Base-by-base conservation (phyloP, 2,797 vertebrate species). In the Gymnothorax reevesii region DNA sequence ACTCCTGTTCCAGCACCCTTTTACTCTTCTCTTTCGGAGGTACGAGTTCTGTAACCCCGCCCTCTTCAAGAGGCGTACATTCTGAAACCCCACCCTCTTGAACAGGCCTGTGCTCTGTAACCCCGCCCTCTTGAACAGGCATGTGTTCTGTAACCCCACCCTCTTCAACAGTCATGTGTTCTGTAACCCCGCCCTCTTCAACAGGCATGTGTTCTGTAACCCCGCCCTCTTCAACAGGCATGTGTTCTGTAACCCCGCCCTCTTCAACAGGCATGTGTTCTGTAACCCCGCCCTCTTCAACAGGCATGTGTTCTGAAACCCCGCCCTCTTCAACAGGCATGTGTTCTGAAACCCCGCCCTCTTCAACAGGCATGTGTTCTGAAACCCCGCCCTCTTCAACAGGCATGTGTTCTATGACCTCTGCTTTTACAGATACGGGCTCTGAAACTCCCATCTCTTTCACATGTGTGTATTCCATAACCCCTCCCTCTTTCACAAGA, bases 61-160 rank as follows among this genome's bases (percentile, higher is more conserved):
- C 22, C 6, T 5, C 20, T 20, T 62, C 22, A 5, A 62, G 15
- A 62, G 52, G 52, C 7, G 8, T 22, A n/a, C 25, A n/a, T 33
- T 79, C 54, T 52, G 10, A 17, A 55, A 20, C 60, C 25, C n/a
- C 59, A 3, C 17, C n/a, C 49, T 17, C 33, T 80, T 79, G 82
- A 93, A 84, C 85, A 93, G 90, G 25, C 92, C 92, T 52, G 89
- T 64, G 84, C 87, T 91, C 1, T 89, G 88, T 0, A 1, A 42
- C n/a, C 91, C 89, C 25, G 86, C 88, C 3, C 88, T 77, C 27
- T 73, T 73, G 6, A 33, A 73, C 69, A 73, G 27, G 25, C 33
- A 9, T 42, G 27, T 25, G 25, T 12, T 73, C 9, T 33, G 10
- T 15, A 12, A 10, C 9, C 66, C 0, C 25, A 0, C 25, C 66